phyloP scores from a whole-genome alignment of 2,888 invertebrate species.

The Chromoteleia sp. region DNA sequence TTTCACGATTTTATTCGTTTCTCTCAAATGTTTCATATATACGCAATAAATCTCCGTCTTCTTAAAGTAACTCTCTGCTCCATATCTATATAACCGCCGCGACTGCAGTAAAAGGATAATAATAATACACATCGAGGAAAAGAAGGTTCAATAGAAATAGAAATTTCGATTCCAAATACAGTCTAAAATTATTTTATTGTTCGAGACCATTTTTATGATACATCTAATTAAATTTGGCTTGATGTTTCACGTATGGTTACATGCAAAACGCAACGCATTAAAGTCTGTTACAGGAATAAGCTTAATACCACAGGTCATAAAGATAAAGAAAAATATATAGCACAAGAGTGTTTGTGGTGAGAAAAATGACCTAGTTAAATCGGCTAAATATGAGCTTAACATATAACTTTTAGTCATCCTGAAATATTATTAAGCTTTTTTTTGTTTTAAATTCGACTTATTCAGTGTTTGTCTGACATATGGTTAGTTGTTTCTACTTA shows the following conservation, averaged over 20 bases:
- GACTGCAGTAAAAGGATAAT: slow-evolving; percentile 20
- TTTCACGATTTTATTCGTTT: slow-evolving; percentile 6
- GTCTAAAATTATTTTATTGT: slow-evolving; percentile 42
- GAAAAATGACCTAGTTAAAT: slow-evolving; percentile 55
- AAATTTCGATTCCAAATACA: slow-evolving; percentile 24
- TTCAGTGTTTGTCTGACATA: slow-evolving; percentile 23
- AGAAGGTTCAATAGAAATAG: slow-evolving; percentile 10
- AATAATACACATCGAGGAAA: slow-evolving; percentile 15
- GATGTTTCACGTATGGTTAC: slow-evolving; percentile 49
- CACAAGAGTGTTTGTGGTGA: slow-evolving; percentile 28
- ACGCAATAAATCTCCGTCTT: slow-evolving; percentile 1
- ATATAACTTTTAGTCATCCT: slow-evolving; percentile 14
- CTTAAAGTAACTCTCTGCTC: slow-evolving; percentile 3
- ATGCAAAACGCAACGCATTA: slow-evolving; percentile 48
- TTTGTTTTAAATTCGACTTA: background rate
- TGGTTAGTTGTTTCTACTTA: slow-evolving; percentile 25
- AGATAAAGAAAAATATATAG: slow-evolving; percentile 54
- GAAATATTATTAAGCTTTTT: slow-evolving; percentile 32
- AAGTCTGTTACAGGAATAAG: slow-evolving; percentile 59
- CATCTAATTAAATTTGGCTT: slow-evolving; percentile 34
- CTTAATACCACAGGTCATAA: slow-evolving; percentile 55
- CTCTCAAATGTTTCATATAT: background rate
- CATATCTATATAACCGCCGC: background rate
- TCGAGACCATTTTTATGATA: slow-evolving; percentile 38
- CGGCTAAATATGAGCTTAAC: slow-evolving; percentile 24